A percentile compares a stretch with the other conserved stretches of the same genome.
Conservation (phyloP, 2,797 vertebrate species). For the Streptopelia turtur region DNA sequence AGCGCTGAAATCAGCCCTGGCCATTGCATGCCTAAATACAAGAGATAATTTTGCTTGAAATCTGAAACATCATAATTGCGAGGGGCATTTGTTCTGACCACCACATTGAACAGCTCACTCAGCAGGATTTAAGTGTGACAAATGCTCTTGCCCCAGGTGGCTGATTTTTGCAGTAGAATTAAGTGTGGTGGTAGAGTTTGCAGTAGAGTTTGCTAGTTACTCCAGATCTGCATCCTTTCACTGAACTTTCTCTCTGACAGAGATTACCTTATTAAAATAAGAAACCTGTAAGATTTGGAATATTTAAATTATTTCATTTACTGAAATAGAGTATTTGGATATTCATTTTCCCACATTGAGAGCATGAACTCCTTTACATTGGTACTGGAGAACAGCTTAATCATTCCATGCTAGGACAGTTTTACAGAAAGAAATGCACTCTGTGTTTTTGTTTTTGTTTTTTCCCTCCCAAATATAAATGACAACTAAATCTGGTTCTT, state of each 20-base stretch:
- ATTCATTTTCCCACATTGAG: neutral
- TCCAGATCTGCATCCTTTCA: neutral
- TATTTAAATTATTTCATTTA: neutral
- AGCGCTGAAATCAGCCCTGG: neutral
- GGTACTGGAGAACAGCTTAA: neutral
- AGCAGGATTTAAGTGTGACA: conserved; percentile 33
- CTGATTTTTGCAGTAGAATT: conserved; percentile 63
- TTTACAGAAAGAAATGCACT: neutral
- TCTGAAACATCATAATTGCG: conserved; percentile 9
- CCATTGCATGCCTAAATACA: conserved; percentile 1
- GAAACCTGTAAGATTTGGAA: neutral
- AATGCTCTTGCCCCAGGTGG: conserved; percentile 52
- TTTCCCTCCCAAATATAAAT: neutral
- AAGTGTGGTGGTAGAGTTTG: neutral
- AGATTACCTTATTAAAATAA: neutral
- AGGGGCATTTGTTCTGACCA: conserved; percentile 46
- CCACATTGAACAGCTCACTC: neutral
- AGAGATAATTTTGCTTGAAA: conserved; percentile 48
- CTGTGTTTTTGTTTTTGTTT: neutral
- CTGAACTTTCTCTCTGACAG: neutral
- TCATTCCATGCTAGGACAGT: neutral
- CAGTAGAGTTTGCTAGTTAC: neutral
- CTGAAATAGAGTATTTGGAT: neutral
- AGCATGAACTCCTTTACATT: neutral
- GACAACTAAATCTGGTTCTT: neutral